phyloP scores from a whole-genome alignment of 2,113 vertebrate species.

The Loxodonta africana region DNA sequence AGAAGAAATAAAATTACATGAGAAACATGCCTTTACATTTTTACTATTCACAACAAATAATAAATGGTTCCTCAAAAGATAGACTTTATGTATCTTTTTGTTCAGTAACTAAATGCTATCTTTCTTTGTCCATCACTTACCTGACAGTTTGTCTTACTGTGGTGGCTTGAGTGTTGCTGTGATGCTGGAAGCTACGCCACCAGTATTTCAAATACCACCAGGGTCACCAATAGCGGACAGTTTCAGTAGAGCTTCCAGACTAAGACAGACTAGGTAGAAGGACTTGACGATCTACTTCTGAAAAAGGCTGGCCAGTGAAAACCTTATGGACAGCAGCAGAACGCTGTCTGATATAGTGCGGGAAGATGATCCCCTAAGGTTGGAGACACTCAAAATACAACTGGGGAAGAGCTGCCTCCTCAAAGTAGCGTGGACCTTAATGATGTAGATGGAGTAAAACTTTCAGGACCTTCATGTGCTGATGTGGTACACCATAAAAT shows the following conservation, averaged over 20 bases:
- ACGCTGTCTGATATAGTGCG: neutral
- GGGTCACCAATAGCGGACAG: neutral
- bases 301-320: neutral
- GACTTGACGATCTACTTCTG: neutral
- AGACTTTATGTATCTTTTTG: neutral
- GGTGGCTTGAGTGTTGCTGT: neutral
- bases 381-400: too few species aligned
- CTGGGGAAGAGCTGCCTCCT: too few species aligned
- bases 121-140: neutral
- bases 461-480: too few species aligned
- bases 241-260: neutral
- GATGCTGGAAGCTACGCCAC: neutral
- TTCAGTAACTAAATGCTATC: neutral
- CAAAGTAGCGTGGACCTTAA: too few species aligned
- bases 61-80: slow-evolving; percentile 29
- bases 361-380: too few species aligned
- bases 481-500: neutral
- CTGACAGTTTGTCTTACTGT: neutral
- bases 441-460: too few species aligned
- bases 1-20: neutral
- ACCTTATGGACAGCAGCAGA: neutral
- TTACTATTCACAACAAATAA: neutral
- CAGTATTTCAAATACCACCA: neutral
- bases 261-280: neutral
- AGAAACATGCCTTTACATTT: neutral